These are phyloP conservation scores for Thalassarche chlororhynchos DNA, from an alignment of 2,113 vertebrate genomes.

Conservation along the genomic window DNA sequence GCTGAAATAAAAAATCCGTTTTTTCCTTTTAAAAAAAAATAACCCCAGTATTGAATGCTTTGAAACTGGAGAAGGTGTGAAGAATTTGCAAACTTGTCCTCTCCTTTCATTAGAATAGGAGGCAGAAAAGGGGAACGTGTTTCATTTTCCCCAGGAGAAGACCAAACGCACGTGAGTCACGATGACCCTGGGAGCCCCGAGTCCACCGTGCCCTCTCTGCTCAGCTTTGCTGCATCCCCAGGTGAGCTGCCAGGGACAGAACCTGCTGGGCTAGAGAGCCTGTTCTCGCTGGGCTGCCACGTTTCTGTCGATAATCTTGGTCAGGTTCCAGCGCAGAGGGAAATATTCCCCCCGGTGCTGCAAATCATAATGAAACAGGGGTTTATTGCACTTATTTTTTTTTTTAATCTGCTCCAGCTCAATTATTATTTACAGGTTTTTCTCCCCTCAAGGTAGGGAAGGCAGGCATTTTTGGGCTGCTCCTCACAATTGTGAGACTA, in stretches of 20 bases:
- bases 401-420: neutral
- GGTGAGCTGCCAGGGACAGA: too few species aligned
- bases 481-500: fast-evolving
- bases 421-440: neutral
- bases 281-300: neutral
- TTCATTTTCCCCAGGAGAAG: neutral
- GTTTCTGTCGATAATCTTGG: fast-evolving
- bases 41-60: neutral
- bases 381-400: neutral
- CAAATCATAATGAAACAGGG: neutral
- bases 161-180: fast-evolving
- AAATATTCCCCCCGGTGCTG: neutral
- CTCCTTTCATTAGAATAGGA: neutral
- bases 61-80: neutral
- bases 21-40: neutral
- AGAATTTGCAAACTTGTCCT: neutral
- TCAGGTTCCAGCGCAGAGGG: neutral
- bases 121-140: neutral
- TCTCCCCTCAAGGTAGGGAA: neutral
- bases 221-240: neutral
- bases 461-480: neutral
- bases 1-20: neutral
- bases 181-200: neutral
- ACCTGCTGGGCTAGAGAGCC: fast-evolving
- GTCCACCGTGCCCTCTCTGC: fast-evolving